Percentiles rank a stretch among this genome's conserved stretches.
These are phyloP conservation scores for Copidosoma floridanum DNA, from an alignment of 1,140 invertebrate genomes.

Conservation along the genomic window DNA sequence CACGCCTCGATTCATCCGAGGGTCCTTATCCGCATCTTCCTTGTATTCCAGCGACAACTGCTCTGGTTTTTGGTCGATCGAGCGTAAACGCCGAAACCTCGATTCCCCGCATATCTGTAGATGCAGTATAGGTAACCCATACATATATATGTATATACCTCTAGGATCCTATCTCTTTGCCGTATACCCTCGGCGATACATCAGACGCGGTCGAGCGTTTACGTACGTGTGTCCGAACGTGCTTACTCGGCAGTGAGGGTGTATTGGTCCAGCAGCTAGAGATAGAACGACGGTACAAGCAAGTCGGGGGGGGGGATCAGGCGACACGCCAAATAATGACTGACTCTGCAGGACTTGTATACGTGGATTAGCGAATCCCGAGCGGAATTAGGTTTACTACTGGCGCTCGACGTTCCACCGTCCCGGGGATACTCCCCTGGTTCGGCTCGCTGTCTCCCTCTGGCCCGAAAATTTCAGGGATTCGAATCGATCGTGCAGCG, in stretches of 20 bases:
- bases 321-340: slow-evolving; percentile 46
- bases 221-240: not conserved
- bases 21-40: slow-evolving; percentile 29
- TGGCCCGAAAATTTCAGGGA: not conserved
- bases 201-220: slow-evolving; percentile 26
- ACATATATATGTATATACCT: no score
- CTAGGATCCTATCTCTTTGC: slow-evolving; percentile 26
- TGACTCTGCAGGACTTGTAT: slow-evolving; percentile 32
- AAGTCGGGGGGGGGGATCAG: slow-evolving; percentile 32
- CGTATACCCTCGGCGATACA: slow-evolving; percentile 31
- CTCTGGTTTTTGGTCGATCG: slow-evolving; percentile 26
- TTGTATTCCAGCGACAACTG: slow-evolving; percentile 18
- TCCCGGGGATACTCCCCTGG: slow-evolving; percentile 1
- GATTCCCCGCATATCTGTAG: no score
- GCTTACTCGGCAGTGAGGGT: slow-evolving; percentile 13
- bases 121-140: no score
- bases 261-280: slow-evolving; percentile 36
- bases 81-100: no score
- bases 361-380: slow-evolving; percentile 42
- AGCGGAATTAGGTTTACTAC: slow-evolving; percentile 41
- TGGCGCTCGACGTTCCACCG: slow-evolving; percentile 26
- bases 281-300: no score
- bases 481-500: no score
- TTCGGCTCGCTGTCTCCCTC: no score
- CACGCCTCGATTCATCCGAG: not conserved